These are phyloP conservation scores for Acrossocheilus wenchowensis DNA, from an alignment of 2,797 vertebrate genomes.

Conservation along the genomic window DNA sequence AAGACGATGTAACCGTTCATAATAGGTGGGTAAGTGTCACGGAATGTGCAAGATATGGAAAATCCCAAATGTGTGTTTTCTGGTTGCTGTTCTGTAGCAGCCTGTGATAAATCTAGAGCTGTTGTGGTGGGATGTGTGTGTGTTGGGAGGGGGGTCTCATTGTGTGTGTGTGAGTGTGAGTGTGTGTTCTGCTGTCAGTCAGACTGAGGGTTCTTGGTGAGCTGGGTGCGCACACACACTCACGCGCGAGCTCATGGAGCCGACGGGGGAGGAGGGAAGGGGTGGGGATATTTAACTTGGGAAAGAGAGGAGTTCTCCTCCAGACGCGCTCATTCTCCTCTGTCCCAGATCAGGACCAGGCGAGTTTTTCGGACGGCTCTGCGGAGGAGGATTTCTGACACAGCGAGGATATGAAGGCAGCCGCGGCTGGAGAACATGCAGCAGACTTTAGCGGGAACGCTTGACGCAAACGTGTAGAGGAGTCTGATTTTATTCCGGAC, in stretches of 20 bases:
- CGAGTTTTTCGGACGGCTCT: slow-evolving; percentile 23
- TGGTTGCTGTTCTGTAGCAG: slow-evolving; percentile 71
- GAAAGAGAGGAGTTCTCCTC: slow-evolving; percentile 75
- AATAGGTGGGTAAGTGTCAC: slow-evolving; percentile 41
- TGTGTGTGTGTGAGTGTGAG: slow-evolving; percentile 16
- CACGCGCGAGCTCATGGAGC: slow-evolving; percentile 17
- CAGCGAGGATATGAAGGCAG: slow-evolving; percentile 10
- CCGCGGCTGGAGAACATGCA: slow-evolving; percentile 1
- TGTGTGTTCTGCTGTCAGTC: slow-evolving; percentile 55
- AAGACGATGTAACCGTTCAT: slow-evolving; percentile 9
- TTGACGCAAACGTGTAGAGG: neutral
- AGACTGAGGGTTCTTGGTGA: slow-evolving; percentile 59
- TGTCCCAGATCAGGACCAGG: slow-evolving; percentile 31
- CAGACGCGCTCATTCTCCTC: slow-evolving; percentile 75
- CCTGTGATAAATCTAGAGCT: slow-evolving; percentile 72
- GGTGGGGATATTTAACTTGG: slow-evolving; percentile 82
- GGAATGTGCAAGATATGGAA: slow-evolving; percentile 56
- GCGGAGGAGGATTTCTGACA: neutral
- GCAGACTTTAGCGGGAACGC: neutral
- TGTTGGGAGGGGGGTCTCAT: slow-evolving; percentile 34
- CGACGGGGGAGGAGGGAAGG: slow-evolving; percentile 29
- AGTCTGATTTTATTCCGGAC: slow-evolving; percentile 1
- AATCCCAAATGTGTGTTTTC: slow-evolving; percentile 54
- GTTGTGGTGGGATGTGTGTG: slow-evolving; percentile 69
- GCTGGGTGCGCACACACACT: slow-evolving; percentile 28